phyloP scores from a whole-genome alignment of 2,797 vertebrate genomes.

The Sebastes flavidus region DNA sequence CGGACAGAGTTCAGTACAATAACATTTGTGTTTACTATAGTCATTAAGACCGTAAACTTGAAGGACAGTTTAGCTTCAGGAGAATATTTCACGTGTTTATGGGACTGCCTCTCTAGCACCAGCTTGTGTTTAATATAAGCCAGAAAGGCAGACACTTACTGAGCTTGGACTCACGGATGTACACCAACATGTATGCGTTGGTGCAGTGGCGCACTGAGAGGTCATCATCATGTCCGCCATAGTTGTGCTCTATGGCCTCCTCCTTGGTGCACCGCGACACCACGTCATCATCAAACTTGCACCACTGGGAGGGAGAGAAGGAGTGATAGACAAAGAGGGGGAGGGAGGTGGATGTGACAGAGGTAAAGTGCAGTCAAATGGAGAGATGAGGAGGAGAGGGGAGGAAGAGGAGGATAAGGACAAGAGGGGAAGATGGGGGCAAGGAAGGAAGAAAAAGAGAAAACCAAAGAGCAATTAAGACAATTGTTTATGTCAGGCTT shows the following conservation, averaged over 20 bases:
- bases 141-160: slow-evolving; percentile 81
- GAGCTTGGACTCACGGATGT: slow-evolving; percentile 97
- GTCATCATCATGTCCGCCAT: slow-evolving; percentile 96
- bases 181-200: slow-evolving; percentile 98
- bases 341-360: neutral
- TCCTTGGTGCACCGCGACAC: slow-evolving; percentile 98
- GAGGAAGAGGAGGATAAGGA: neutral
- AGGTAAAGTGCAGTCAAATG: neutral
- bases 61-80: neutral
- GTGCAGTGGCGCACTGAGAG: slow-evolving; percentile 98
- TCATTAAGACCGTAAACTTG: too few species aligned
- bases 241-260: slow-evolving; percentile 99
- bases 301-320: slow-evolving; percentile 85
- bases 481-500: slow-evolving; percentile 11
- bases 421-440: neutral
- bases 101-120: neutral
- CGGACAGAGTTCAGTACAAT: neutral
- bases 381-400: neutral
- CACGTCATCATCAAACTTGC: slow-evolving; percentile 97
- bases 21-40: neutral
- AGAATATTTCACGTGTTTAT: neutral
- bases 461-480: slow-evolving; percentile 49
- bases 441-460: neutral
- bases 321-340: neutral
- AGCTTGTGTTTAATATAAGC: neutral